Percentiles rank a stretch among this genome's conserved stretches.
Conservation (phyloP, 2,888 invertebrate genomes). For the Mythimna ferrago region DNA sequence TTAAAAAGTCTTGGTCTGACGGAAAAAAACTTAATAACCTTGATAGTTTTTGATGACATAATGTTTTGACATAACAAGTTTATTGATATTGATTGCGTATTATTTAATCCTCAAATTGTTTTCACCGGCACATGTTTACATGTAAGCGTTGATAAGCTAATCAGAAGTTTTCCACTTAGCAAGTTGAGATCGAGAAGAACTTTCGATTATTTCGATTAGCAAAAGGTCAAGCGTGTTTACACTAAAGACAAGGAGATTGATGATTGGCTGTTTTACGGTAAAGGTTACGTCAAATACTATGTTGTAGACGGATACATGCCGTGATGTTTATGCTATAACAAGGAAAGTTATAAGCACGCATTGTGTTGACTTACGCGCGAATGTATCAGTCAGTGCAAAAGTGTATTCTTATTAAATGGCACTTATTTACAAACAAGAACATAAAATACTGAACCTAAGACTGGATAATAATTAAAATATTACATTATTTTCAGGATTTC, state of each 20-base stretch:
- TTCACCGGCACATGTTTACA: conserved; percentile 11
- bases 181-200: conserved; percentile 23
- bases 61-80: neutral
- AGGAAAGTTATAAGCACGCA: conserved; percentile 20
- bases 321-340: conserved; percentile 15
- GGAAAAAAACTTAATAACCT: neutral
- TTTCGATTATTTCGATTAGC: conserved; percentile 46
- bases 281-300: conserved; percentile 40
- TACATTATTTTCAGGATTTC: too few relatives aligned
- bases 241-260: conserved; percentile 28
- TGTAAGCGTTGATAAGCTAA: conserved; percentile 36
- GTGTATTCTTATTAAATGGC: neutral
- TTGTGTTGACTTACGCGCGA: conserved; percentile 3
- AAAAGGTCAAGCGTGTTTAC: conserved; percentile 45
- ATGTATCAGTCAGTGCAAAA: conserved; percentile 23
- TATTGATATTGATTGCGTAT: neutral
- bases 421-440: too few relatives aligned
- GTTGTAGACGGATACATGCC: conserved; percentile 4
- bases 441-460: too few relatives aligned
- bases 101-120: conserved; percentile 9
- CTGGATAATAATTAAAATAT: too few relatives aligned
- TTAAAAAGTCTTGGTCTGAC: neutral
- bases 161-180: conserved; percentile 49
- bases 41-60: conserved; percentile 4
- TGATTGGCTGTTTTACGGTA: conserved; percentile 28